Evolutionary conservation across 2,113 vertebrate species (phyloP), one percentile per base, ranked within the genome.

Genomic region (Menura novaehollandiae): DNA sequence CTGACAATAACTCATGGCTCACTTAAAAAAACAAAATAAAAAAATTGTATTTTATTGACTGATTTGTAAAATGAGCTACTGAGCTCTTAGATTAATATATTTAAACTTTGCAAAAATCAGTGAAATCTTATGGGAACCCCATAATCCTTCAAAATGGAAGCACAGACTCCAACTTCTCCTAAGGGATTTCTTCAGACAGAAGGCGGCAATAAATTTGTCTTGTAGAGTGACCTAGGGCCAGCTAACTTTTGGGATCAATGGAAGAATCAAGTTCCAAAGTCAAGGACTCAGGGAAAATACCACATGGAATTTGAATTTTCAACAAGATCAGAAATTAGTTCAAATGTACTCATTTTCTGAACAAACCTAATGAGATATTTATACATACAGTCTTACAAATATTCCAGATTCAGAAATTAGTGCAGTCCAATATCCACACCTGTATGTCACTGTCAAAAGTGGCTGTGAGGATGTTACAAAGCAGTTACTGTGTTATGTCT

Each of bases 221-320:
- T 76, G 27, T 15, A 84, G 66, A 33, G 26, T 88, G 72, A 95
- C 78, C 82, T 64, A 77, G 16, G 93, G 85, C 78, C 66, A 95
- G 26, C 17, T 72, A 72, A 64, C 53, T 87, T 93, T 86, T 53
- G 33, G 63, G 46, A 91, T 91, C 82, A 90, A 69, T 85, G 46
- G 53, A 83, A 88, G 51, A 95, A 85, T 67, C 71, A 73, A 94
- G 43, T 95, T 95, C 90, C 21, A 62, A 89, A 88, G 53, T 63
- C 51, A 93, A 94, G 39, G 53, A 35, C 33, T 64, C 39, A 77
- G 16, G 62, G 9, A 22, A 79, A 80, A 79, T 58, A 55, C 18
- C n/a, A 72, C 26, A 14, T 4, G 15, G 41, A 72, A 56, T 37
- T 8, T 52, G 44, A 46, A 32, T 63, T 91, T 89, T 82, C 58